Conservation (phyloP, 1,140 invertebrate species). For the Centruroides vittatus region DNA sequence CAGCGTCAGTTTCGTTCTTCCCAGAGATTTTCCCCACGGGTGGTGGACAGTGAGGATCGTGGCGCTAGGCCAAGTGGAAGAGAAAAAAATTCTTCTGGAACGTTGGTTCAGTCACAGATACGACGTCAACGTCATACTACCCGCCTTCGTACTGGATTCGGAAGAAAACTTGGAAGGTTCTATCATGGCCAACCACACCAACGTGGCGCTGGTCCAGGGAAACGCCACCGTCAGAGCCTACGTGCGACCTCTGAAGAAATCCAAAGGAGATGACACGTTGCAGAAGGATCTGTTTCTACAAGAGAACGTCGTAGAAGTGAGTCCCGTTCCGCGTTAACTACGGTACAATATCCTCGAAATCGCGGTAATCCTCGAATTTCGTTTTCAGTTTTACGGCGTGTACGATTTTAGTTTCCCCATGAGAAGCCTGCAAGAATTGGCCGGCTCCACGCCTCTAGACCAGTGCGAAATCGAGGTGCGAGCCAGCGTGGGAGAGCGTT, state of each 20-base stretch:
- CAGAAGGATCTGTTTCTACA: conserved; percentile 10
- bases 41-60: conserved; percentile 34
- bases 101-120: conserved; percentile 23
- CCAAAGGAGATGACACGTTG: neutral
- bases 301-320: conserved; percentile 9
- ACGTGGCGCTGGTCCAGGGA: conserved; percentile 15
- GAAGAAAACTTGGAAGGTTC: conserved; percentile 17
- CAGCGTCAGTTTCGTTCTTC: conserved; percentile 28
- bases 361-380: conserved; percentile 1
- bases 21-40: conserved; percentile 29
- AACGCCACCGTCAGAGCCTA: conserved; percentile 15
- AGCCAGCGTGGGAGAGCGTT: conserved; percentile 26
- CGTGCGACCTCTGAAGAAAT: conserved; percentile 3
- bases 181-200: conserved; percentile 16
- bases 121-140: conserved; percentile 17
- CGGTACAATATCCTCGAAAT: neutral
- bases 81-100: conserved; percentile 33
- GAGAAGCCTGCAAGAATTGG: conserved; percentile 12
- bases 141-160: conserved; percentile 13
- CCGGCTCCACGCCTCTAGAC: conserved; percentile 14
- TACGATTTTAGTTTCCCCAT: conserved; percentile 22
- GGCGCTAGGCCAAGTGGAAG: conserved; percentile 32
- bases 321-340: conserved; percentile 3
- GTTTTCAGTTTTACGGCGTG: conserved; percentile 19
- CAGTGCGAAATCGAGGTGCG: conserved; percentile 22